Percentiles rank a stretch among this genome's conserved stretches.
These are phyloP conservation scores for Chrysopilus asiliformis DNA, from an alignment of 2,888 invertebrate species.

Conservation along the genomic window DNA sequence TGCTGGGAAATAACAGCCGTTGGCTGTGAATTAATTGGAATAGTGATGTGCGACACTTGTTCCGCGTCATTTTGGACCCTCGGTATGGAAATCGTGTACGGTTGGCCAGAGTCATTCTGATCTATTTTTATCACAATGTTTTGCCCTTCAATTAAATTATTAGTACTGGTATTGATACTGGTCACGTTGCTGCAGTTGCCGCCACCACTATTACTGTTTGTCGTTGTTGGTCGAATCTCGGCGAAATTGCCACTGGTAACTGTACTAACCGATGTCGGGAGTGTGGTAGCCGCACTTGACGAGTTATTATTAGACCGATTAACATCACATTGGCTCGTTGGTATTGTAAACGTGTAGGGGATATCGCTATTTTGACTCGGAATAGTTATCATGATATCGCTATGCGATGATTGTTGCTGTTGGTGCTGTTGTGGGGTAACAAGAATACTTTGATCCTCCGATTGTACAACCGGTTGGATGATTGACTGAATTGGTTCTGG, in stretches of 20 bases:
- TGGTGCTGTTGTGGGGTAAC: constrained; percentile 9
- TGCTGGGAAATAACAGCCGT: constrained; percentile 5
- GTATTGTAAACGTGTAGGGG: constrained; percentile 35
- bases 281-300: too few species aligned
- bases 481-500: constrained; percentile 12
- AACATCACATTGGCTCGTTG: constrained; percentile 22
- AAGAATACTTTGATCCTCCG: constrained; percentile 7
- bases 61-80: constrained; percentile 29
- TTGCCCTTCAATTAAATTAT: constrained; percentile 20
- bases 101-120: constrained; percentile 29
- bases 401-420: constrained; percentile 13
- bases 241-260: too few species aligned
- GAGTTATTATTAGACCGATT: too few species aligned
- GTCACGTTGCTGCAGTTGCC: constrained; percentile 3
- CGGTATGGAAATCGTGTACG: constrained; percentile 36
- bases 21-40: constrained; percentile 3
- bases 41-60: constrained; percentile 9
- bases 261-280: constrained; percentile 1
- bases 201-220: background rate
- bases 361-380: constrained; percentile 32
- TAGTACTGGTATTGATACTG: too few species aligned
- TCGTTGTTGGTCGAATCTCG: background rate
- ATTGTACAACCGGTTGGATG: constrained; percentile 2
- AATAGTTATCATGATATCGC: constrained; percentile 35
- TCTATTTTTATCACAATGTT: constrained; percentile 36